These are phyloP conservation scores for Dysidea cf. avara DNA, from an alignment of 37 sponge, comb jelly and placozoan species.

Conservation along the genomic window DNA sequence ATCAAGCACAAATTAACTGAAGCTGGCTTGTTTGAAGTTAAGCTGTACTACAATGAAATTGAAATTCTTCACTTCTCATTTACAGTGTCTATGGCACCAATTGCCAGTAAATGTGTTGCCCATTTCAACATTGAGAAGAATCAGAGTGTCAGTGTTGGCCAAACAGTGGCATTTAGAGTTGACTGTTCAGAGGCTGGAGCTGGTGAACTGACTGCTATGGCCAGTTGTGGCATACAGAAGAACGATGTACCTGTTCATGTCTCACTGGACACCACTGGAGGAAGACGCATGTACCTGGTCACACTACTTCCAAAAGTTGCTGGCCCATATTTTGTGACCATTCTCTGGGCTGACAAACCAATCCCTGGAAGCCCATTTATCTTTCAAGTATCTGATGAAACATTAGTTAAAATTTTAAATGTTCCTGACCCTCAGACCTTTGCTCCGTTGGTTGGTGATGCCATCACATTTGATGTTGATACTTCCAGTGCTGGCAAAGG, in stretches of 20 bases:
- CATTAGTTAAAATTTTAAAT: slow-evolving; percentile 16
- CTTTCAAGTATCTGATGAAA: slow-evolving; percentile 55
- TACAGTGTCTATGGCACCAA: too few species aligned
- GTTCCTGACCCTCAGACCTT: slow-evolving; percentile 42
- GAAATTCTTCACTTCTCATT: too few species aligned
- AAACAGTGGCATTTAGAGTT: slow-evolving; percentile 41
- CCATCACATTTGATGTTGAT: slow-evolving; percentile 39
- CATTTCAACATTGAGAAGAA: too few species aligned
- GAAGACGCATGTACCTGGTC: slow-evolving; percentile 37
- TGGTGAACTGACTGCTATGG: slow-evolving; percentile 47
- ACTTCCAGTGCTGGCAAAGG: slow-evolving; percentile 42
- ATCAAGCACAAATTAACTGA: too few species aligned
- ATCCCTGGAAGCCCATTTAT: slow-evolving; percentile 64
- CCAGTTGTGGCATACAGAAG: too few species aligned
- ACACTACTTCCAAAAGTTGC: slow-evolving; percentile 25
- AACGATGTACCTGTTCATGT: too few species aligned
- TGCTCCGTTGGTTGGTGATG: slow-evolving; percentile 48
- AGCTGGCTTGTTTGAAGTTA: too few species aligned
- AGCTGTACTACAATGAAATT: too few species aligned
- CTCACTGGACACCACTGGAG: too few species aligned
- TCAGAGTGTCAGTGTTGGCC: slow-evolving; percentile 32
- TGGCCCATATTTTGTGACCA: slow-evolving; percentile 33
- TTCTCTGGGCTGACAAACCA: slow-evolving; percentile 29
- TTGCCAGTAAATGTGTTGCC: too few species aligned
- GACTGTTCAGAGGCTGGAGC: slow-evolving; percentile 54